A percentile compares a stretch with the other conserved stretches of the same genome.
These are phyloP conservation scores for Parthenolecanium corni DNA, from an alignment of 2,888 invertebrate genomes.

Conservation along the genomic window DNA sequence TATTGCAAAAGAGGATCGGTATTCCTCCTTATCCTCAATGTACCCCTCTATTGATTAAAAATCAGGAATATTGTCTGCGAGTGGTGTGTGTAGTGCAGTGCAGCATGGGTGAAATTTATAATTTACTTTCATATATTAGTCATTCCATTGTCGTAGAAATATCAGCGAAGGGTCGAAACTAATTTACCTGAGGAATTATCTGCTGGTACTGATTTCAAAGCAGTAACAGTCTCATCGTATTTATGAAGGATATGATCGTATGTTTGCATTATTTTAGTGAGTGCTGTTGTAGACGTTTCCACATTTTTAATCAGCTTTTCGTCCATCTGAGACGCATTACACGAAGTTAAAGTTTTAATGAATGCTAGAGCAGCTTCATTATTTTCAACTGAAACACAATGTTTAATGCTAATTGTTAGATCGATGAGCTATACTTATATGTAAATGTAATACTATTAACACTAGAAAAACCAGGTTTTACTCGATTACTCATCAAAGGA, in stretches of 20 bases:
- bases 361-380: conserved; percentile 93
- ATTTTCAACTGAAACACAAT: conserved; percentile 63
- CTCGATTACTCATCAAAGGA: too few species aligned
- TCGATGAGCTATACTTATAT: not conserved
- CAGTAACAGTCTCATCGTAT: conserved; percentile 84
- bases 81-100: too few species aligned
- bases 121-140: too few species aligned
- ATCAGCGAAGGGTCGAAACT: too few species aligned
- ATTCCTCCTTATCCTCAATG: too few species aligned
- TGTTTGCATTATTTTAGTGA: conserved; percentile 91
- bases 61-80: too few species aligned
- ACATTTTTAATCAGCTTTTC: conserved; percentile 90
- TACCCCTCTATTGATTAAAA: too few species aligned
- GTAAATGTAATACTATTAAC: too few species aligned
- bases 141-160: too few species aligned
- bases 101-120: too few species aligned
- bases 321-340: conserved; percentile 95
- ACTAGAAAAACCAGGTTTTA: too few species aligned
- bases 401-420: not conserved
- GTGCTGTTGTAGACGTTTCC: conserved; percentile 90
- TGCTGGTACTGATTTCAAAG: conserved; percentile 51
- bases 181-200: not conserved
- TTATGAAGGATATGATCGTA: conserved; percentile 91
- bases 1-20: too few species aligned
- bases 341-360: conserved; percentile 85